Evolutionary conservation across 2,797 vertebrate genomes (phyloP).

Genomic region (Sebastes trivittatus): DNA sequence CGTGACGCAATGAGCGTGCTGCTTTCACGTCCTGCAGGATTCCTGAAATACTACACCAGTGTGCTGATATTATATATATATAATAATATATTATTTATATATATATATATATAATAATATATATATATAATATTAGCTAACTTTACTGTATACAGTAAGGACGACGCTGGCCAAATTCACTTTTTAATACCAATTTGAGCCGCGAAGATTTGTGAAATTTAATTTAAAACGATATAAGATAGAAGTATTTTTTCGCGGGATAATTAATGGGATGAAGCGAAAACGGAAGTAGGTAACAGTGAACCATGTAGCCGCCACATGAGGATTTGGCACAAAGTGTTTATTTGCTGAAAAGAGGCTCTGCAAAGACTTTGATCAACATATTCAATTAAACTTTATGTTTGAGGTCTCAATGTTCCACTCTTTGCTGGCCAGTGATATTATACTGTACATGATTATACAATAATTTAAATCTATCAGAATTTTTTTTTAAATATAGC

Average conservation of each 20-base stretch:
- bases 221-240: background rate
- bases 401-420: background rate
- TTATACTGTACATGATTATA: background rate
- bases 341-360: background rate
- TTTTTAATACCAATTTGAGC: background rate
- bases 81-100: too few species aligned
- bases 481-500: background rate
- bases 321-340: background rate
- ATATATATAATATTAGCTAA: background rate
- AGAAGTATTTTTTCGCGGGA: background rate
- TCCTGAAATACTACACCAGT: accelerated
- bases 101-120: too few species aligned
- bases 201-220: background rate
- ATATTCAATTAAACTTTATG: background rate
- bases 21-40: background rate
- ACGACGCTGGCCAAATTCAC: accelerated
- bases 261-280: background rate
- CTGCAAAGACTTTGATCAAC: background rate
- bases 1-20: conserved; percentile 4
- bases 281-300: background rate
- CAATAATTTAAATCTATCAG: background rate
- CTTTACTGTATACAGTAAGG: background rate
- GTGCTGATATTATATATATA: too few species aligned
- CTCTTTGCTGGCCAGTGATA: background rate
- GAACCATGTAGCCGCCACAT: background rate